phyloP scores from a whole-genome alignment of 92 coral and sea anemone species.

The Isaurus tuberculatus region DNA sequence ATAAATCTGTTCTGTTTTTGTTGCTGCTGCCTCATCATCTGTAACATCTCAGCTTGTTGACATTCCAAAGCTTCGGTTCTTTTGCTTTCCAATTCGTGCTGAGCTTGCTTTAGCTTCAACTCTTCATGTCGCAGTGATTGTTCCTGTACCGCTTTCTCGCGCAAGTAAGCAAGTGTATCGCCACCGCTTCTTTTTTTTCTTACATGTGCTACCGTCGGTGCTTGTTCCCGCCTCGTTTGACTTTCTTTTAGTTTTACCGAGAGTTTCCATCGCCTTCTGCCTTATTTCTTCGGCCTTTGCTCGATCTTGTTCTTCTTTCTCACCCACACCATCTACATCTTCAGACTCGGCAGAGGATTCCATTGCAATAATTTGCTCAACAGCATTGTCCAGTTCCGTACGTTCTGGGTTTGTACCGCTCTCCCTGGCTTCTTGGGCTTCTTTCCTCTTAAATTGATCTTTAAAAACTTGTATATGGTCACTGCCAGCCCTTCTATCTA shows the following conservation, averaged over 20 bases:
- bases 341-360: slow-evolving; percentile 50
- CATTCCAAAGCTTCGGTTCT: slow-evolving; percentile 9
- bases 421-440: slow-evolving; percentile 7
- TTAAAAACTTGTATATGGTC: slow-evolving; percentile 51
- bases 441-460: not conserved
- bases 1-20: slow-evolving; percentile 10
- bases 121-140: slow-evolving; percentile 34
- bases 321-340: slow-evolving; percentile 19
- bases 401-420: not conserved
- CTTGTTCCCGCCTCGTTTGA: not conserved
- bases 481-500: slow-evolving; percentile 52
- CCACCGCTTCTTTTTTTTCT: slow-evolving; percentile 20
- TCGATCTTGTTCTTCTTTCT: slow-evolving; percentile 44
- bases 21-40: slow-evolving; percentile 34
- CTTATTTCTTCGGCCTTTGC: slow-evolving; percentile 50
- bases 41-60: slow-evolving; percentile 19
- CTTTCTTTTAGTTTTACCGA: slow-evolving; percentile 3
- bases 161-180: slow-evolving; percentile 27
- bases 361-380: slow-evolving; percentile 57
- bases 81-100: slow-evolving; percentile 31
- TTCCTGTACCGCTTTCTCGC: slow-evolving; percentile 17
- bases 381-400: slow-evolving; percentile 19
- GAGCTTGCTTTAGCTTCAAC: slow-evolving; percentile 29
- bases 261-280: slow-evolving; percentile 49
- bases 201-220: not conserved